These are phyloP conservation scores for Sprattus sprattus DNA, from an alignment of 2,113 vertebrate genomes.

Conservation along the genomic window DNA sequence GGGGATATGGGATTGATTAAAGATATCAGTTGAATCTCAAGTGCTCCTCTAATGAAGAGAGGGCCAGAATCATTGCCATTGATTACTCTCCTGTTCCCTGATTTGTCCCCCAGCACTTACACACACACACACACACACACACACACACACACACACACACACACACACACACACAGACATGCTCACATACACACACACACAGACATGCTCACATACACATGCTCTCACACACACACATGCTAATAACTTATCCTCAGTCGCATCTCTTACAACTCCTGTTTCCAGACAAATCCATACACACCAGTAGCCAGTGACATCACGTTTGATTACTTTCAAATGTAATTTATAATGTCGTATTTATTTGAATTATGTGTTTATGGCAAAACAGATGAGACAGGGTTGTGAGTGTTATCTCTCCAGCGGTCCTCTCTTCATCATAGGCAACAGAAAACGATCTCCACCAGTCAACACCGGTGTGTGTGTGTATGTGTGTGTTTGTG, in stretches of 20 bases:
- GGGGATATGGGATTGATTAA: slow-evolving; percentile 83
- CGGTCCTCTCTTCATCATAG: not conserved
- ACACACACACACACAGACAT: not conserved
- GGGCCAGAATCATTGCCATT: slow-evolving; percentile 92
- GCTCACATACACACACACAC: not conserved
- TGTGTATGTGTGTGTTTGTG: not conserved
- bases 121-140: slow-evolving; percentile 23
- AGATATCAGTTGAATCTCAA: slow-evolving; percentile 94
- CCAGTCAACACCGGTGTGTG: not conserved
- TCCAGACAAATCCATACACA: not conserved
- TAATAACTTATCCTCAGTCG: not conserved
- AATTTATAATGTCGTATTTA: not conserved
- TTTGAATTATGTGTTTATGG: not conserved
- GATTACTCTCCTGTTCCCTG: slow-evolving; percentile 87
- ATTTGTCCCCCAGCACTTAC: slow-evolving; percentile 63
- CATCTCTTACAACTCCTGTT: not conserved
- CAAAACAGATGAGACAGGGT: not conserved
- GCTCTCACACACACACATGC: too few species aligned
- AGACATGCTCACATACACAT: not conserved
- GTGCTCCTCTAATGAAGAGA: slow-evolving; percentile 98
- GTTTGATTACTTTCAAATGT: not conserved
- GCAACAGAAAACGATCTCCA: too few species aligned
- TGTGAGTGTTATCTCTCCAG: not conserved
- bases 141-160: slow-evolving; percentile 43
- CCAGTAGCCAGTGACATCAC: not conserved